A percentile compares a stretch with the other conserved stretches of the same genome.
phyloP scores from a whole-genome alignment of 2,113 vertebrate species.

The Notothenia coriiceps region DNA sequence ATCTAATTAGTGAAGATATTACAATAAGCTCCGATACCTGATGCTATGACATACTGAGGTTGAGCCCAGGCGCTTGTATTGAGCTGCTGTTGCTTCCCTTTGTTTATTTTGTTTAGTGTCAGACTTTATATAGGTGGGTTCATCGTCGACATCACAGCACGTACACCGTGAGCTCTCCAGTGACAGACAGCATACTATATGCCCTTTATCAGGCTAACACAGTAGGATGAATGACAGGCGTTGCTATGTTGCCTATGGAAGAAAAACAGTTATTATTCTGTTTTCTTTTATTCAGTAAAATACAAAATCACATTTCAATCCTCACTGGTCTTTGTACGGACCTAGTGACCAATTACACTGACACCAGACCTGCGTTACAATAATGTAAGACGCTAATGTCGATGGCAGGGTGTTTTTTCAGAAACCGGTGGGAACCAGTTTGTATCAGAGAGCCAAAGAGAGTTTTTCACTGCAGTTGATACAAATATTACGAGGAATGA shows the following conservation, averaged over 20 bases:
- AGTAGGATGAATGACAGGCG: neutral
- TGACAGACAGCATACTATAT: neutral
- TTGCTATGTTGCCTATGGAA: neutral
- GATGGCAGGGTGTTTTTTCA: neutral
- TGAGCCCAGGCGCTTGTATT: slow-evolving; percentile 57
- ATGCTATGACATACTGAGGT: slow-evolving; percentile 77
- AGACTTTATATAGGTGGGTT: slow-evolving; percentile 40
- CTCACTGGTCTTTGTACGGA: neutral
- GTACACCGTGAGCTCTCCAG: slow-evolving; percentile 11
- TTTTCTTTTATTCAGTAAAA: neutral
- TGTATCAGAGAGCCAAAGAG: neutral
- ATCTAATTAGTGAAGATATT: slow-evolving; percentile 83
- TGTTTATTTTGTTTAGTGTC: slow-evolving; percentile 52
- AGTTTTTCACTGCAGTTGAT: neutral
- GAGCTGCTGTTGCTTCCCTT: slow-evolving; percentile 65
- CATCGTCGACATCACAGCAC: neutral
- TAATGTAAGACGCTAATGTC: neutral
- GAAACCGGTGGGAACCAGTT: neutral
- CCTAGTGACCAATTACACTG: neutral
- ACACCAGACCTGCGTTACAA: neutral
- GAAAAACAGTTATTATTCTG: neutral
- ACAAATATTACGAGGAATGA: neutral
- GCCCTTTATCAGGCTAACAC: neutral
- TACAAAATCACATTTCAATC: neutral
- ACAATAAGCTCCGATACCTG: slow-evolving; percentile 82